These are phyloP conservation scores for Aythya baeri DNA, from an alignment of 2,113 vertebrate genomes.

Conservation along the genomic window DNA sequence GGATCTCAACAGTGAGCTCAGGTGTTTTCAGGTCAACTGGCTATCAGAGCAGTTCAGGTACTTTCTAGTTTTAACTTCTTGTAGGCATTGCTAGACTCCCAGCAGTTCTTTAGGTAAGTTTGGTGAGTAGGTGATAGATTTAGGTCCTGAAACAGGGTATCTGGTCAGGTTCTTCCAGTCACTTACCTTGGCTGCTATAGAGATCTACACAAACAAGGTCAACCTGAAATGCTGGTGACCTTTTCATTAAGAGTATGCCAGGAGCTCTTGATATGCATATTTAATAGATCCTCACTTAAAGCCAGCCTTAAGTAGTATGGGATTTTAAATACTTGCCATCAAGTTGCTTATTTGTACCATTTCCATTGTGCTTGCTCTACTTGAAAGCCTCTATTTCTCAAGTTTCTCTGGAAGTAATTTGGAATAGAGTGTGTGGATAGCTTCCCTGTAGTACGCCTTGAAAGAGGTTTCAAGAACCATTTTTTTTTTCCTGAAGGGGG, in stretches of 20 bases:
- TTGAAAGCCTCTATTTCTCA: background rate
- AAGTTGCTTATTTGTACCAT: background rate
- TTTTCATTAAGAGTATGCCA: background rate
- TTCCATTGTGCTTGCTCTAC: background rate
- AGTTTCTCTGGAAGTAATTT: background rate
- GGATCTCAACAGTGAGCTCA: background rate
- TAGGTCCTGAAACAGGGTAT: background rate
- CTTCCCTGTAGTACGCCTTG: background rate
- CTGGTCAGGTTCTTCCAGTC: background rate
- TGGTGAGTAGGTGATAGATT: background rate
- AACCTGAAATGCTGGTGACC: background rate
- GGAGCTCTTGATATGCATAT: background rate
- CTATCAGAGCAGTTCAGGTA: background rate
- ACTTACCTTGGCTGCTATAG: background rate
- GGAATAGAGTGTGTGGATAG: background rate
- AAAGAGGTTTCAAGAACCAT: background rate
- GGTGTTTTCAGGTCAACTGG: background rate
- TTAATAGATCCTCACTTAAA: background rate
- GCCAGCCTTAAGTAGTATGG: background rate
- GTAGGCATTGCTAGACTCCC: background rate
- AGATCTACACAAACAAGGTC: background rate
- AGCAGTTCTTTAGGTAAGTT: background rate
- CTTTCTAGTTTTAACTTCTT: background rate
- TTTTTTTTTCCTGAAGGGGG: fast-evolving
- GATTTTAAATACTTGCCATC: background rate